Evolutionary conservation across 2,113 vertebrate genomes (phyloP), one percentile per base, ranked within the genome.

Genomic region (Atherinomorus stipes): DNA sequence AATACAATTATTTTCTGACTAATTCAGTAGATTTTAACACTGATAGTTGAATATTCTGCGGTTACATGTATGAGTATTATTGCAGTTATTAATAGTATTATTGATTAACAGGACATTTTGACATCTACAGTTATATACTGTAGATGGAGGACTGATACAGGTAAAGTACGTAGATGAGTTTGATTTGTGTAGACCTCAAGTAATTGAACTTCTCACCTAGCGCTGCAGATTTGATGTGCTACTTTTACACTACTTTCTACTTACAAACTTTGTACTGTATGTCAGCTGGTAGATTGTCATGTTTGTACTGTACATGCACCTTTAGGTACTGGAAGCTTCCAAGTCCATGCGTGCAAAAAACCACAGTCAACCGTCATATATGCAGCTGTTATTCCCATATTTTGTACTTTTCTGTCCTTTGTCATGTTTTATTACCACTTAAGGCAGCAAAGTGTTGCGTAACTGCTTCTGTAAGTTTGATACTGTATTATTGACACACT

Each of bases 281-380:
- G 23, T 38, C 28, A 61, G 45, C 19, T 49, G 16, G 10, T 74
- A 64, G 38, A 40, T 56, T 1, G 44, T 15, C 65, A 19, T 54
- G 47, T 62, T 47, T 69, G 11, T 63, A 22, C 4, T 61, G 2
- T 57, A 16, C 6, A 40, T 60, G 59, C 0, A 1, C 54, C 25
- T 61, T 57, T 63, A 75, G 2, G 21, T 54, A 51, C 42, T 68
- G 23, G 49, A 28, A 68, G 68, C 11, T 53, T 78, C 23, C 12
- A 62, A 25, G 58, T 60, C 21, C 6, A 45, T 45, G 7, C 44
- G 61, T 26, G 34, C 47, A 47, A 51, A 40, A 15, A 12, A 1
- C 40, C 25, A 44, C 47, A 16, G 37, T 52, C 19, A 10, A 11
- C 22, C 31, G 1, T 18, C 34, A 53, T 16, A 11, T 4, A 10